Conservation (phyloP, 2,797 vertebrate genomes). For the Chaetodon trifasciatus region DNA sequence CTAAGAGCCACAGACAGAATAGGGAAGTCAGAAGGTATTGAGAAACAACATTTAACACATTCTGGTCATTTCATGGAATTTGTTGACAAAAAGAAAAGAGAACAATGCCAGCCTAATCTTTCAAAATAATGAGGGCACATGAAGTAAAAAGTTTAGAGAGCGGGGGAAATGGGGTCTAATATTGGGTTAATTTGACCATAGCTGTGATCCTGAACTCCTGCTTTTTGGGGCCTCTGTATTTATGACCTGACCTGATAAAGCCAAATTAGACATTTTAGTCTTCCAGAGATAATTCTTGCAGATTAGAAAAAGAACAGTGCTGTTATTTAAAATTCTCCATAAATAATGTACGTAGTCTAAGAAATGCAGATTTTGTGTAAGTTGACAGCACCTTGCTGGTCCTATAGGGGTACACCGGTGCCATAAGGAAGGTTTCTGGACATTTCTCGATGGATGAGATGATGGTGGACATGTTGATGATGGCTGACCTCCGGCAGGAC, state of each 20-base stretch:
- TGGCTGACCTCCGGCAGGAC: constrained; percentile 83
- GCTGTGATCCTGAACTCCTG: neutral
- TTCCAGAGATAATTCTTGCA: neutral
- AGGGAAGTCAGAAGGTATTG: neutral
- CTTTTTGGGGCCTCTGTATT: neutral
- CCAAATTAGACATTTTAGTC: neutral
- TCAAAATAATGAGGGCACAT: neutral
- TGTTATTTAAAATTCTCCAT: neutral
- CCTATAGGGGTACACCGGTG: constrained; percentile 81
- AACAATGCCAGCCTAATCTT: too few species aligned
- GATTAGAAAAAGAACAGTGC: neutral
- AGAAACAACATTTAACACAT: neutral
- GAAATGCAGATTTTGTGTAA: neutral
- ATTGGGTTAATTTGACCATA: neutral
- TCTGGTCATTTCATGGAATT: too few species aligned
- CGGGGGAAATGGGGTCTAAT: neutral
- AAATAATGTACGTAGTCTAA: neutral
- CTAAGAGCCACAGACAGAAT: too few species aligned
- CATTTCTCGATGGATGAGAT: constrained; percentile 82
- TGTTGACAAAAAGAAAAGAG: too few species aligned
- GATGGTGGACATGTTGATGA: constrained; percentile 82
- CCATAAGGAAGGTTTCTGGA: constrained; percentile 49
- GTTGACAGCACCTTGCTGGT: constrained; percentile 83
- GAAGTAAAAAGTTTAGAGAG: neutral
- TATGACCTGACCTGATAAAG: neutral